phyloP scores from a whole-genome alignment of 1,140 invertebrate species.

The Rhagoletis zephyria region DNA sequence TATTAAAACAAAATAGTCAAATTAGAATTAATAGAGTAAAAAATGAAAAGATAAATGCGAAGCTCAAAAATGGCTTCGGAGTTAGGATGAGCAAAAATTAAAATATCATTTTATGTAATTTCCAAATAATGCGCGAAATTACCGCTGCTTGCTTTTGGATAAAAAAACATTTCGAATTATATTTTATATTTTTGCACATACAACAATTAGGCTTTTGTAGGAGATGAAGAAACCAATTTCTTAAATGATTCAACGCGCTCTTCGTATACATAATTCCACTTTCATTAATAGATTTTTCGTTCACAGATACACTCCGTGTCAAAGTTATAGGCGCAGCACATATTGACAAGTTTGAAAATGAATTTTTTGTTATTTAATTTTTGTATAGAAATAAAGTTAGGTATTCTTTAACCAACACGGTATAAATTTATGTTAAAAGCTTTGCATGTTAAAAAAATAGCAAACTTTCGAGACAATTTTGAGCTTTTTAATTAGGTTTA shows the following conservation, averaged over 20 bases:
- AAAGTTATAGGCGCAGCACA: too few relatives aligned
- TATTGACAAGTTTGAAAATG: too few relatives aligned
- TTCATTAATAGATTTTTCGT: not conserved
- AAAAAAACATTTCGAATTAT: too few relatives aligned
- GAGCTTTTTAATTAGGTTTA: too few relatives aligned
- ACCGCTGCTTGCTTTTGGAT: too few relatives aligned
- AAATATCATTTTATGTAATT: constrained; percentile 3
- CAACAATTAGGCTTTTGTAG: not conserved
- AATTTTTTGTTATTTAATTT: too few relatives aligned
- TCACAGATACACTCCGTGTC: not conserved
- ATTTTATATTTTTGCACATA: constrained; percentile 16
- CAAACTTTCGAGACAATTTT: too few relatives aligned
- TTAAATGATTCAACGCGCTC: not conserved
- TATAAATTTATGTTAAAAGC: too few relatives aligned
- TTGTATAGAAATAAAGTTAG: too few relatives aligned
- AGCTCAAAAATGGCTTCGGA: not conserved
- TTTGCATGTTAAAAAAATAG: too few relatives aligned
- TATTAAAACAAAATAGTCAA: not conserved
- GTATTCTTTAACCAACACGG: too few relatives aligned
- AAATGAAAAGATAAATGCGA: not conserved
- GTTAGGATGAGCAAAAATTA: not conserved
- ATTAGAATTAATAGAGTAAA: not conserved
- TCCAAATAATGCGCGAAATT: not conserved
- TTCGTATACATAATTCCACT: not conserved
- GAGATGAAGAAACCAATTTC: not conserved